These are phyloP conservation scores for Chanos chanos DNA, from an alignment of 2,797 vertebrate species.

Conservation along the genomic window DNA sequence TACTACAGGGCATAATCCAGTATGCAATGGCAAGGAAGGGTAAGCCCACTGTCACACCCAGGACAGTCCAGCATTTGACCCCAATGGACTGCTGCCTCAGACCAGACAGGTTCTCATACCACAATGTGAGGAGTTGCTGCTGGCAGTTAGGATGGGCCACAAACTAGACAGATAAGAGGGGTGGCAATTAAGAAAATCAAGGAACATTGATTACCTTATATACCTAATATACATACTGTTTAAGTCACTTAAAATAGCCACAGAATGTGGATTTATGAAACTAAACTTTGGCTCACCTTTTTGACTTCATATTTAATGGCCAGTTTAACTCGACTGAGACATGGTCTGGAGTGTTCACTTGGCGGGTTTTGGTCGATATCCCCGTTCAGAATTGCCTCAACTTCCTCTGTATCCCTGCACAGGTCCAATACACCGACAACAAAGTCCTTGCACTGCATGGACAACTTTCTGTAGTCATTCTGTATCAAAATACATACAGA, in stretches of 20 bases:
- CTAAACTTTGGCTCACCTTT: slow-evolving; percentile 61
- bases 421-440: slow-evolving; percentile 82
- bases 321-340: slow-evolving; percentile 80
- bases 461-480: slow-evolving; percentile 84
- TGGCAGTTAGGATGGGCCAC: slow-evolving; percentile 87
- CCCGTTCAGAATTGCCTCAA: slow-evolving; percentile 81
- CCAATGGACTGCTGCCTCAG: slow-evolving; percentile 80
- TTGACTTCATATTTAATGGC: slow-evolving; percentile 85
- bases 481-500: slow-evolving; percentile 51
- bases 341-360: slow-evolving; percentile 73
- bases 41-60: slow-evolving; percentile 78
- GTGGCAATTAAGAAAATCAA: neutral
- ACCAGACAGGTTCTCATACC: slow-evolving; percentile 84
- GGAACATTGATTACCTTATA: no score
- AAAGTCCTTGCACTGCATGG: slow-evolving; percentile 88
- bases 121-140: slow-evolving; percentile 82
- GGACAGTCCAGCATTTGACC: slow-evolving; percentile 83
- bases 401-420: slow-evolving; percentile 82
- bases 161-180: slow-evolving; percentile 64
- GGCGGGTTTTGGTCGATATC: slow-evolving; percentile 71
- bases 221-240: neutral
- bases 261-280: neutral
- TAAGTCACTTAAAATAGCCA: neutral
- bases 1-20: slow-evolving; percentile 84
- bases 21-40: slow-evolving; percentile 83